Conservation (phyloP, 2,113 vertebrate genomes). For the Syngnathus typhle region DNA sequence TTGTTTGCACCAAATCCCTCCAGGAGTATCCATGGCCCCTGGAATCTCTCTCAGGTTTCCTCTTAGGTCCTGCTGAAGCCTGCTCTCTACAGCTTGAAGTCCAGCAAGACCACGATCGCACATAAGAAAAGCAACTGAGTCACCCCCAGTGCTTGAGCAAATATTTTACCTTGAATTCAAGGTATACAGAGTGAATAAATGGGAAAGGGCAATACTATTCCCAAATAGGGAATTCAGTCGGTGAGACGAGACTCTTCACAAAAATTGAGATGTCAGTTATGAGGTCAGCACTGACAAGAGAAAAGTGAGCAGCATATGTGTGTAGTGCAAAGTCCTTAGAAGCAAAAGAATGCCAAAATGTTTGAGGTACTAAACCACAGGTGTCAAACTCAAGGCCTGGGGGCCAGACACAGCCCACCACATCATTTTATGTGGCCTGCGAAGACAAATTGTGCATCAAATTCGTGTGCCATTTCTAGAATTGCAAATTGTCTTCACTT, state of each 20-base stretch:
- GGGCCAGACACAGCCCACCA: no score
- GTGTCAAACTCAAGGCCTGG: no score
- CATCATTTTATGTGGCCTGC: no score
- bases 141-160: slow-evolving; percentile 8
- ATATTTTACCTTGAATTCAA: slow-evolving; percentile 8
- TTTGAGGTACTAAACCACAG: slow-evolving; percentile 46
- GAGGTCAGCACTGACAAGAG: slow-evolving; percentile 50
- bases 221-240: slow-evolving; percentile 66
- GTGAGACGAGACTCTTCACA: slow-evolving; percentile 66
- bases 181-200: slow-evolving; percentile 26
- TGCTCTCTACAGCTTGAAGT: slow-evolving; percentile 57
- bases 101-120: slow-evolving; percentile 2
- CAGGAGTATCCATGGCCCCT: slow-evolving; percentile 78
- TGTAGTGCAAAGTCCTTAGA: slow-evolving; percentile 21
- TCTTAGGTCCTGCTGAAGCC: slow-evolving; percentile 48
- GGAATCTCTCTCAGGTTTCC: slow-evolving; percentile 78
- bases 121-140: neutral
- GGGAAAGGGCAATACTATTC: slow-evolving; percentile 11
- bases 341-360: slow-evolving; percentile 55
- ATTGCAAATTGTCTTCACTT: no score
- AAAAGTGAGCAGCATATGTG: slow-evolving; percentile 3
- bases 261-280: slow-evolving; percentile 70
- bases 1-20: slow-evolving; percentile 78
- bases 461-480: no score
- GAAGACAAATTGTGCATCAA: no score